phyloP scores from a whole-genome alignment of 2,888 invertebrate genomes.

The Odontocolon sp. region DNA sequence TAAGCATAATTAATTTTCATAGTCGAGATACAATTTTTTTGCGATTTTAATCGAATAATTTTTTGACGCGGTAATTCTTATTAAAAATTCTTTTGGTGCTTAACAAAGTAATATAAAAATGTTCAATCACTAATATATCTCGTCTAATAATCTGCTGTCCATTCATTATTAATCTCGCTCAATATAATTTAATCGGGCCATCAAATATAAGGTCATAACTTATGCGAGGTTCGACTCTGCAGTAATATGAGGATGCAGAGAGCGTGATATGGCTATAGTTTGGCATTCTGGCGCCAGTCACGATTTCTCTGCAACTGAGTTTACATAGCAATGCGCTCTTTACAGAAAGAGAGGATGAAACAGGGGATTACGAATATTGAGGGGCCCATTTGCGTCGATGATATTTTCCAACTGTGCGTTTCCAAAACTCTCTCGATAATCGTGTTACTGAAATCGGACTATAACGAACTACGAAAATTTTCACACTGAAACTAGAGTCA shows the following conservation, averaged over 20 bases:
- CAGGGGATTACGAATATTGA: constrained; percentile 1
- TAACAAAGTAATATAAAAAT: too few species aligned
- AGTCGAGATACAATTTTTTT: too few species aligned
- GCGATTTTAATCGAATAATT: too few species aligned
- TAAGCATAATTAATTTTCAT: too few species aligned
- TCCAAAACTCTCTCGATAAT: constrained; percentile 19
- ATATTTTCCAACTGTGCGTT: constrained; percentile 14
- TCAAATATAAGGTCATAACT: too few species aligned
- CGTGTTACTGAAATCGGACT: constrained; percentile 33
- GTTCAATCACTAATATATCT: too few species aligned
- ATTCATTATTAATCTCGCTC: too few species aligned
- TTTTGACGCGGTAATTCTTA: too few species aligned
- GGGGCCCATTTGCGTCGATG: constrained; percentile 28
- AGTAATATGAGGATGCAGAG: background rate
- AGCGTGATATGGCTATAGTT: constrained; percentile 1
- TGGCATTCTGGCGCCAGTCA: constrained; percentile 13
- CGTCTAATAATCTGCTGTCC: too few species aligned
- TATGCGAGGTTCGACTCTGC: too few species aligned
- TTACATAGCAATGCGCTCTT: constrained; percentile 23
- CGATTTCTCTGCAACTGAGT: constrained; percentile 11
- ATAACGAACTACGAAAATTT: constrained; percentile 27
- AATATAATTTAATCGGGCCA: too few species aligned
- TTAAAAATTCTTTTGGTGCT: too few species aligned
- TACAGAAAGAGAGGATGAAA: background rate
- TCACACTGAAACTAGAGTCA: background rate